phyloP scores from a whole-genome alignment of 2,797 vertebrate genomes.

The Gymnothorax reevesii region DNA sequence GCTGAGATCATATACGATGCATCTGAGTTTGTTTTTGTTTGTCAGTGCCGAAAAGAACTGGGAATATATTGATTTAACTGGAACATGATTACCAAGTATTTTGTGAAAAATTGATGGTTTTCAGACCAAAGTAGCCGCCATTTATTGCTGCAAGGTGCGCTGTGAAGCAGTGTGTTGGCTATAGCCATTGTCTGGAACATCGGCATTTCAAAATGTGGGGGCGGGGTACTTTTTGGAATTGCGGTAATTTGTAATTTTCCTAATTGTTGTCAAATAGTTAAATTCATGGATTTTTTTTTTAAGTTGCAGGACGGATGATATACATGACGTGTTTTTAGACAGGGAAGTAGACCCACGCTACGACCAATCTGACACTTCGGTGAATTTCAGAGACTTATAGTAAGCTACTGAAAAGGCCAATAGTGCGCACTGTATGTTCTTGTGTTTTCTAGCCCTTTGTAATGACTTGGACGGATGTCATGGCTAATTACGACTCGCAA shows the following conservation, averaged over 20 bases:
- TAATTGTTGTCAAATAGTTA: no score
- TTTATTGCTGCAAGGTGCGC: constrained; percentile 3
- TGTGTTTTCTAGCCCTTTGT: constrained; percentile 50
- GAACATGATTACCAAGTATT: neutral
- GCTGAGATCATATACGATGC: neutral
- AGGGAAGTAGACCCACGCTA: neutral
- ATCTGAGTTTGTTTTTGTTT: neutral
- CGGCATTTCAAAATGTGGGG: no score
- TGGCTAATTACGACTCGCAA: constrained; percentile 33
- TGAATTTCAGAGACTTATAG: neutral
- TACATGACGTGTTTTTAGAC: no score
- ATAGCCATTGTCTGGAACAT: neutral
- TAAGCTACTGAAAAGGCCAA: neutral
- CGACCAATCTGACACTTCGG: neutral
- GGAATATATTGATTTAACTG: neutral
- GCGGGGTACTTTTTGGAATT: no score
- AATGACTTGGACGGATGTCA: constrained; percentile 36
- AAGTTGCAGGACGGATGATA: no score
- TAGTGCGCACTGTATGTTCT: constrained; percentile 40
- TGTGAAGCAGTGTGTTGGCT: neutral
- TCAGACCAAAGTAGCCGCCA: neutral
- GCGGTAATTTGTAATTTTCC: no score
- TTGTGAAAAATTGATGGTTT: constrained; percentile 15
- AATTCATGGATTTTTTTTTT: no score
- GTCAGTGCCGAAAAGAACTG: neutral